Evolutionary conservation across 1,140 invertebrate genomes (phyloP).

Genomic region (Augochlora pura): DNA sequence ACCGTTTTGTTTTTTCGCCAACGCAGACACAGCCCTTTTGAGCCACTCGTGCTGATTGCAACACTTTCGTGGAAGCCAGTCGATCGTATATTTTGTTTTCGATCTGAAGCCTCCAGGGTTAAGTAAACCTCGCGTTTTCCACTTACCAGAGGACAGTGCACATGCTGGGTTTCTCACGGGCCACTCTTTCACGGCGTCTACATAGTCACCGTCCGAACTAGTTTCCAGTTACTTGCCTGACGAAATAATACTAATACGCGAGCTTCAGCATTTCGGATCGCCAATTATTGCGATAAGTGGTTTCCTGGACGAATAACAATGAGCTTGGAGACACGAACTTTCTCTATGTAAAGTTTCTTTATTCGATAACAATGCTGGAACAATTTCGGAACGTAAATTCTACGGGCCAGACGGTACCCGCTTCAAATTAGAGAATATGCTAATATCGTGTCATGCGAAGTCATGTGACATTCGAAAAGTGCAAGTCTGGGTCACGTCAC

Average conservation of each 20-base stretch:
- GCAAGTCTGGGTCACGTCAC: too few relatives aligned
- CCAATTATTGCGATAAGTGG: neutral
- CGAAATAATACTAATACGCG: slow-evolving; percentile 3
- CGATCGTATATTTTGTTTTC: slow-evolving; percentile 16
- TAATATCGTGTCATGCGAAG: too few relatives aligned
- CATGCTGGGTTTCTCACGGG: slow-evolving; percentile 66
- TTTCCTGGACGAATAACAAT: too few relatives aligned
- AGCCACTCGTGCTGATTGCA: neutral
- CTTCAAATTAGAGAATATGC: too few relatives aligned
- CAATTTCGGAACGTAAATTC: too few relatives aligned
- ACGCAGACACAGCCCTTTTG: neutral
- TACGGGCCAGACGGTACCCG: too few relatives aligned
- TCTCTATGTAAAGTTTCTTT: too few relatives aligned
- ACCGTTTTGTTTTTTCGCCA: too few relatives aligned
- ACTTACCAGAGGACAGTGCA: slow-evolving; percentile 59
- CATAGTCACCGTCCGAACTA: slow-evolving; percentile 51
- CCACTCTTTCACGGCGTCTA: slow-evolving; percentile 62
- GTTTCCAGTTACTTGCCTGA: slow-evolving; percentile 21
- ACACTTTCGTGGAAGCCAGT: neutral
- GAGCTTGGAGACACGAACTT: too few relatives aligned
- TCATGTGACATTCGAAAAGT: too few relatives aligned
- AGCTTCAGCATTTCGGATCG: neutral
- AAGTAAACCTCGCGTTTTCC: slow-evolving; percentile 70
- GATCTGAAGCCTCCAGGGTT: slow-evolving; percentile 66
- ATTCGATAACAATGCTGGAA: too few relatives aligned